Evolutionary conservation across 2,888 invertebrate genomes (phyloP).

Genomic region (Dyspetes luteomarginatus): DNA sequence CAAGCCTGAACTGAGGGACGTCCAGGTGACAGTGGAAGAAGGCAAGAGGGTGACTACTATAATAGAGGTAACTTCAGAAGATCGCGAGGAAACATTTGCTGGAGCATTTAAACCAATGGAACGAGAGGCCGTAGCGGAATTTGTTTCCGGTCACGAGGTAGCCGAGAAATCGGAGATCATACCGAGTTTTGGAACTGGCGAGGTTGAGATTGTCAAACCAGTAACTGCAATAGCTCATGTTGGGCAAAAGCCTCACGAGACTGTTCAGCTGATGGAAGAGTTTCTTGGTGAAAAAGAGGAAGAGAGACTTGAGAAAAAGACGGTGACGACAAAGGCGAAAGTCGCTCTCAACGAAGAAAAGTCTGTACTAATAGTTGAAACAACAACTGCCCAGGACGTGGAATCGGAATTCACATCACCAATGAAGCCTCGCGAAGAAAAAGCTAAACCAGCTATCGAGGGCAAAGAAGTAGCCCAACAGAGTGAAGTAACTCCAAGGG

Average conservation of each 20-base stretch:
- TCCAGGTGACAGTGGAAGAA: constrained; percentile 82
- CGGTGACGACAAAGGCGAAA: constrained; percentile 80
- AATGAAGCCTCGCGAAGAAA: constrained; percentile 71
- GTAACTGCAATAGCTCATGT: constrained; percentile 78
- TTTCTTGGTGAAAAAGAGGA: constrained; percentile 84
- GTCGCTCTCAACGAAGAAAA: constrained; percentile 81
- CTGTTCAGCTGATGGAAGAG: constrained; percentile 82
- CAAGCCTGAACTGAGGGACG: constrained; percentile 80
- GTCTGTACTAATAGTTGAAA: constrained; percentile 73
- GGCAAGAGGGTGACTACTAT: constrained; percentile 82
- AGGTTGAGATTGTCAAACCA: constrained; percentile 79
- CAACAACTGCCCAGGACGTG: constrained; percentile 71
- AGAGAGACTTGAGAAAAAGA: constrained; percentile 76
- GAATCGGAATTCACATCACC: constrained; percentile 69
- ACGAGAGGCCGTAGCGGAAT: constrained; percentile 65
- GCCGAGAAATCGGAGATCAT: constrained; percentile 84
- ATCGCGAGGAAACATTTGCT: constrained; percentile 83
- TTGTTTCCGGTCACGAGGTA: constrained; percentile 81
- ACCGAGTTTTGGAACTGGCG: constrained; percentile 80
- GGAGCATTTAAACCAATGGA: constrained; percentile 75
- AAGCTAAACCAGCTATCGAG: constrained; percentile 80
- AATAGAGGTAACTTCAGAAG: constrained; percentile 84
- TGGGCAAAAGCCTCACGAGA: constrained; percentile 82
- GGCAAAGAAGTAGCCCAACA: constrained; percentile 83
- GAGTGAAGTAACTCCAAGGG: constrained; percentile 72